Evolutionary conservation across 2,888 invertebrate genomes (phyloP).

Genomic region (Drosophila atripex): DNA sequence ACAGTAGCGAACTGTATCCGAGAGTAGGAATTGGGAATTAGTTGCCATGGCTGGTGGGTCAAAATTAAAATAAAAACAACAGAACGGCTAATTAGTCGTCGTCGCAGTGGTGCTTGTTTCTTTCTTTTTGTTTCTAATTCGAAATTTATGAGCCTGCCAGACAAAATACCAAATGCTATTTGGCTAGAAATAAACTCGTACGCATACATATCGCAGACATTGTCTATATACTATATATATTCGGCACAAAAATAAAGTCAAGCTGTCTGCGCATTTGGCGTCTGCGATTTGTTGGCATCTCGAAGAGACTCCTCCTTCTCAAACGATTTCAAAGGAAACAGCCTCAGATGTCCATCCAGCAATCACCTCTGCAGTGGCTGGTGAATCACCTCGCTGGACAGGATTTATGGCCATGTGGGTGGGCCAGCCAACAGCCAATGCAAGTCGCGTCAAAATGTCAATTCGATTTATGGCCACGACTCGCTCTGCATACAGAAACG

Average conservation of each 20-base stretch:
- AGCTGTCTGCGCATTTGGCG: constrained; percentile 60
- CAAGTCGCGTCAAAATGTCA: constrained; percentile 64
- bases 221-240: constrained; percentile 31
- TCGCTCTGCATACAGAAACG: constrained; percentile 49
- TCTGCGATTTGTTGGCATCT: constrained; percentile 54
- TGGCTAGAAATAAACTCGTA: constrained; percentile 61
- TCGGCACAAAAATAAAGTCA: constrained; percentile 60
- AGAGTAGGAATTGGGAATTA: constrained; percentile 6
- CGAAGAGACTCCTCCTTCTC: constrained; percentile 7
- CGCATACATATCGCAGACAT: constrained; percentile 23
- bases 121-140: constrained; percentile 41
- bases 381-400: constrained; percentile 35
- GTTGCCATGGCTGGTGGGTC: constrained; percentile 42
- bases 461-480: constrained; percentile 61
- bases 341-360: constrained; percentile 27
- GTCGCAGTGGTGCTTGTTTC: constrained; percentile 31
- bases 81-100: constrained; percentile 61
- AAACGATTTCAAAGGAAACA: constrained; percentile 9
- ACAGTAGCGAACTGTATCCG: constrained; percentile 33
- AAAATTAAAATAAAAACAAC: constrained; percentile 57
- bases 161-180: constrained; percentile 62
- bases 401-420: constrained; percentile 53
- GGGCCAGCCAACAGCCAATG: constrained; percentile 42
- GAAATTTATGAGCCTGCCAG: constrained; percentile 63
- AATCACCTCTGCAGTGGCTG: background rate